Base-by-base conservation (phyloP, 2,888 invertebrate species). In the Parelbella ahira region DNA sequence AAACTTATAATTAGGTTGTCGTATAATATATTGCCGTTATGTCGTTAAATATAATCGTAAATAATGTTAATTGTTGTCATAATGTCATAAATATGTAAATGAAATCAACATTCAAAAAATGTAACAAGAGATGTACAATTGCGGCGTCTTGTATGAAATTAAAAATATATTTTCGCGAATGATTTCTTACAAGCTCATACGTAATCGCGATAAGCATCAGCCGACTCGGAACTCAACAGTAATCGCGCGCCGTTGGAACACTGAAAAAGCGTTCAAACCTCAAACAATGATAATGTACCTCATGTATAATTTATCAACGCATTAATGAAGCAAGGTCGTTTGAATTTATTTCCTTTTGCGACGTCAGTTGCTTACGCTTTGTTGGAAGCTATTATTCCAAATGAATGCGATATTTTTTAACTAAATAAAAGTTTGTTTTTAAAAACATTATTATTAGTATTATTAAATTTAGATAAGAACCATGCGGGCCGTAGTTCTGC, bases 281-380 rank as follows among this genome's bases (percentile, higher is more conserved):
- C 63, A 57, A 71, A 76, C 79, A 76, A 74, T 75, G 73, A 76
- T 79, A 71, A 76, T 72, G 64, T 57, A 49, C 58, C 73, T 79
- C 80, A 81, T 81, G 79, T 82, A 65, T 84, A 69, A 83, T 84
- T 72, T 74, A 82, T 77, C 54, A 56, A 53, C 52, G 76, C 72
- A 75, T 80, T 81, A 81, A 84, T 81, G 78, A 79, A 69, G 69
- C 83, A 83, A 83, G 84, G 82, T 82, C 84, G 74, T 71, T 69
- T 74, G 75, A 75, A 80, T 79, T 69, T 68, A 75, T 81, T 80
- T 76, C 62, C 75, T 71, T 67, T 55, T 6, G 28, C 21, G 18
- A 36, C 21, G 23, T 42, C 42, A 29, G 8, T 10, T 21, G 58
- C 55, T 63, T 56, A 59, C 60, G 59, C 58, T 37, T 15, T n/a